These are phyloP conservation scores for Bombus consobrinus DNA, from an alignment of 1,140 invertebrate species.

Conservation along the genomic window DNA sequence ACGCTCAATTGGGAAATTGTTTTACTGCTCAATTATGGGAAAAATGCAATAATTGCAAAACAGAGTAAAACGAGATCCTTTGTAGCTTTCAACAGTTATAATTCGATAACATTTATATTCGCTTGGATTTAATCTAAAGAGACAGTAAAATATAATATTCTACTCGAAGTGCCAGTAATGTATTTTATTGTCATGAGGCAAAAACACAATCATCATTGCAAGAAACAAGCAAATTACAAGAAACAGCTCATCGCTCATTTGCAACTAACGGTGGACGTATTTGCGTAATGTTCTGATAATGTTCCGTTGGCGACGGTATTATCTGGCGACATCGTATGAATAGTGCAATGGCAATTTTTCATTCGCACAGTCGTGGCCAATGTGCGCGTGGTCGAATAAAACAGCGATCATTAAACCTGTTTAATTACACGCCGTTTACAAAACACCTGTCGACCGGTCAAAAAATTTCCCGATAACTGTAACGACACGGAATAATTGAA, in stretches of 20 bases:
- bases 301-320: background rate
- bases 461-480: slow-evolving; percentile 14
- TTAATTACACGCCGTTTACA: slow-evolving; percentile 30
- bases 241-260: background rate
- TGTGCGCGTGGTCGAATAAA: background rate
- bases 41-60: background rate
- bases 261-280: background rate
- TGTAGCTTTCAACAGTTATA: background rate
- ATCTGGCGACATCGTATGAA: background rate
- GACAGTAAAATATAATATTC: background rate
- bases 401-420: slow-evolving; percentile 7
- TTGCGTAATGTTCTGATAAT: background rate
- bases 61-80: background rate
- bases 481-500: slow-evolving; percentile 23
- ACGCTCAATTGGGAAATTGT: background rate
- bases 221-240: background rate
- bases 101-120: no score
- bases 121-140: background rate
- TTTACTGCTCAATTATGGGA: background rate
- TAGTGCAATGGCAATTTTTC: background rate
- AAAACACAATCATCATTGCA: no score
- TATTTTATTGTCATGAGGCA: no score
- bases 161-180: background rate
- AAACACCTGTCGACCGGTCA: slow-evolving; percentile 10
- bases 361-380: background rate